A percentile compares a stretch with the other conserved stretches of the same genome.
phyloP scores from a whole-genome alignment of 2,888 invertebrate genomes.

The Malachius bipustulatus region DNA sequence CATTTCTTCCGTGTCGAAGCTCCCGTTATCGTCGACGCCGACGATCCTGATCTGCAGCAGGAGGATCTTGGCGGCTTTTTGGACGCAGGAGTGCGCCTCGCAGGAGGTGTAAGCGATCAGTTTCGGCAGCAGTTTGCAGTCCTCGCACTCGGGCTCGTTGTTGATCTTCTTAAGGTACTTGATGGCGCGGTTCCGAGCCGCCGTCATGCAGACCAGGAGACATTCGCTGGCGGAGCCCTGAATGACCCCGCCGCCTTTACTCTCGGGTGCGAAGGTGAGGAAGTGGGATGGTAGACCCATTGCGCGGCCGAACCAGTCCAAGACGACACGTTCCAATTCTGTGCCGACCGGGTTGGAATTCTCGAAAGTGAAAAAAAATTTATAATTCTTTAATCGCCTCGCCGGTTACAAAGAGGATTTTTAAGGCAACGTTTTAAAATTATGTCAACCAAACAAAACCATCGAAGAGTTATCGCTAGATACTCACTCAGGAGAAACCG shows the following conservation, averaged over 20 bases:
- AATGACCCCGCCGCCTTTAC: constrained; percentile 66
- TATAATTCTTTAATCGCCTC: too few relatives aligned
- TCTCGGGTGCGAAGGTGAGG: constrained; percentile 39
- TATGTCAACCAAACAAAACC: too few relatives aligned
- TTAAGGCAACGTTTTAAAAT: too few relatives aligned
- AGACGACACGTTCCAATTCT: constrained; percentile 72
- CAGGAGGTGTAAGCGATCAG: constrained; percentile 65
- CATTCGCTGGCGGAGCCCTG: constrained; percentile 79
- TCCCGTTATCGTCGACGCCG: constrained; percentile 57
- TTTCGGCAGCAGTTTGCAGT: constrained; percentile 61
- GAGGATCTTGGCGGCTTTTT: constrained; percentile 70
- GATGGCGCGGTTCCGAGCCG: constrained; percentile 63
- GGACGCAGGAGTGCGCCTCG: constrained; percentile 65
- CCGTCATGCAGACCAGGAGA: constrained; percentile 63
- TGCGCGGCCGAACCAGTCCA: constrained; percentile 72
- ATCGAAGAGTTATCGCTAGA: too few relatives aligned
- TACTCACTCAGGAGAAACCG: constrained; percentile 91
- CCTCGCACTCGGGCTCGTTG: constrained; percentile 42
- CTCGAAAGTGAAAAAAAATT: too few relatives aligned
- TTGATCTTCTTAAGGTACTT: constrained; percentile 46
- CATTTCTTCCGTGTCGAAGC: constrained; percentile 51
- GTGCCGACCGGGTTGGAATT: constrained; percentile 97
- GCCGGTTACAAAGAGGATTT: too few relatives aligned
- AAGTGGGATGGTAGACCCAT: constrained; percentile 64
- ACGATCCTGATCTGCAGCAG: constrained; percentile 58